These are phyloP conservation scores for Holotrichia oblita DNA, from an alignment of 1,140 invertebrate species.

Conservation along the genomic window DNA sequence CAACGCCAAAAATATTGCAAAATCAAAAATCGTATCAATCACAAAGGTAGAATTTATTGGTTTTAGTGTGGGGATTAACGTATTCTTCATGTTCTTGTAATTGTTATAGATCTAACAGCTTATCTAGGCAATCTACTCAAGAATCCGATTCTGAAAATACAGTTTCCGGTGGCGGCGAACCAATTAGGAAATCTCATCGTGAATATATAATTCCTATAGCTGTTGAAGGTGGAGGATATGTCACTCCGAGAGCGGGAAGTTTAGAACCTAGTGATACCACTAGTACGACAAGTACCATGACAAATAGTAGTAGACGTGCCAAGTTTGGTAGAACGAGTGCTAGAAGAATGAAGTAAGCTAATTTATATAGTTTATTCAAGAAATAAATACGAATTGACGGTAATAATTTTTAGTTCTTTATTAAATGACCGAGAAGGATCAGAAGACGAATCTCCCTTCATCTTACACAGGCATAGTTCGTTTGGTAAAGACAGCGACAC, in stretches of 20 bases:
- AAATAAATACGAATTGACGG: too few species aligned
- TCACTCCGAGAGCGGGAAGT: constrained; percentile 80
- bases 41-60: constrained; percentile 51
- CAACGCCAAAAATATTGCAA: constrained; percentile 60
- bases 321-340: constrained; percentile 61
- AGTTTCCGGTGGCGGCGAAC: constrained; percentile 66
- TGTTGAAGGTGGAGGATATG: constrained; percentile 86
- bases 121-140: constrained; percentile 74
- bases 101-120: constrained; percentile 54
- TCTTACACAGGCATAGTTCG: constrained; percentile 60
- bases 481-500: constrained; percentile 64
- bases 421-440: constrained; percentile 74
- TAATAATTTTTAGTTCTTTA: constrained; percentile 66
- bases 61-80: not conserved
- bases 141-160: constrained; percentile 74
- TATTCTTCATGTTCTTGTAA: not conserved
- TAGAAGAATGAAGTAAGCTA: constrained; percentile 64
- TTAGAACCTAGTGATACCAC: constrained; percentile 75
- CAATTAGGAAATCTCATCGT: constrained; percentile 85
- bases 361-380: not conserved
- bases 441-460: constrained; percentile 73
- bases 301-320: constrained; percentile 54
- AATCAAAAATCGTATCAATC: constrained; percentile 55
- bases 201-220: constrained; percentile 93
- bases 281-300: constrained; percentile 62